Evolutionary conservation across 2,888 invertebrate species (phyloP), one percentile per base, ranked within the genome.

Genomic region (Synanthedon formicaeformis): DNA sequence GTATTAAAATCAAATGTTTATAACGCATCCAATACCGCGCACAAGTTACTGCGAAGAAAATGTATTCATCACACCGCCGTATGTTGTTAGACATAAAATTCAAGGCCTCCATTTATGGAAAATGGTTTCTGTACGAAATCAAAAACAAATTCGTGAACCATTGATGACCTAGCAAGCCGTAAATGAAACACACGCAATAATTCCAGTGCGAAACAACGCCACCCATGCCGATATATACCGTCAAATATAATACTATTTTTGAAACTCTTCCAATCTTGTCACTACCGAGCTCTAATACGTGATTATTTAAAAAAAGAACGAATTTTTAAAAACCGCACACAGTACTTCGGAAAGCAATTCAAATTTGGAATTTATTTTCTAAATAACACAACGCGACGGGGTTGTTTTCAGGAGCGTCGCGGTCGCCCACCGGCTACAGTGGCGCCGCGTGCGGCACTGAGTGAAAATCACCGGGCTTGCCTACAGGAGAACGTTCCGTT

Each of bases 401-500:
- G 57, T 65, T 60, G 59, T 51, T 54, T 61, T 64, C 61, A 60
- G 61, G 58, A 61, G 63, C 71, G 75, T 73, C 70, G 72, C 74
- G 78, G 78, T 76, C 84, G 81, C 78, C 78, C 75, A 73, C 83
- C 82, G 75, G 63, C 75, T 68, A 76, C 69, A 75, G 81, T 81
- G 85, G 84, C 85, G 86, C 84, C 84, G 70, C 82, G 75, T 69
- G 74, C 82, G 82, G 80, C 81, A 86, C 86, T 86, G 85, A 65
- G 74, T 71, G 70, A 67, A 78, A 80, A 75, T 59, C 60, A 62
- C 67, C 64, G 64, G 65, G 72, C 66, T 68, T 67, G 66, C 73
- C 71, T 69, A 74, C 78, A 76, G 79, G 76, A 77, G 40, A 23
- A 64, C 74, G 73, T 64, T 70, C 68, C 67, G 66, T 65, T 60